Base-by-base conservation (phyloP, 2,888 invertebrate species). In the Drosophila histrio region DNA sequence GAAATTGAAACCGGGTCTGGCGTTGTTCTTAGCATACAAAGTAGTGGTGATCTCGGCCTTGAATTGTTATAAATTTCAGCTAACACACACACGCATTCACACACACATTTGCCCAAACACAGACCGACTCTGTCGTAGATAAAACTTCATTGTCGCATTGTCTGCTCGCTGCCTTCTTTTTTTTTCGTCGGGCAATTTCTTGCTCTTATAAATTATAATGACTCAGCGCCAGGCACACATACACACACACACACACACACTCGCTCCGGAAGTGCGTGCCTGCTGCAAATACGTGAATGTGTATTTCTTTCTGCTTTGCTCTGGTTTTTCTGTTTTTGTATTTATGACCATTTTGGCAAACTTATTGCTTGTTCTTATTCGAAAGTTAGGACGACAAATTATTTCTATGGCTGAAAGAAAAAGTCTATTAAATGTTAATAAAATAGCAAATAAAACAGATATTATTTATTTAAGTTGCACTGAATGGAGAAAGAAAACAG, bases 181-280 rank as follows among this genome's bases (percentile, higher is more conserved):
- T 53, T 36, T 43, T 63, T 65, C 36, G 43, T 57, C 46, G 62
- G 44, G 43, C 28, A 53, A 53, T 26, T 57, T 79, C 21, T 75
- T 38, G 53, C 44, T 62, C 71, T 74, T 73, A 82, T 85, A 84
- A 79, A 79, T 82, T 87, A 85, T 78, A 84, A 86, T 86, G 87
- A 82, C 80, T 86, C 88, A 87, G 78, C 83, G 79, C 60, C 54
- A 64, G 59, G 58, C 58, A 44, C 39, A 47, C 46, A 59, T 34
- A 50, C 36, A 50, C 36, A 38, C 8, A 32, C 24, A 49, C 15
- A 28, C 47, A 19, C 17, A 56, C 38, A 57, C 11, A 59, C 47
- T 59, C 44, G 58, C 34, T 53, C 44, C 86, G 83, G 83, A 81
- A 72, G 75, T 72, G 72, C 63, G 77, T 82, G 81, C 70, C 68